Evolutionary conservation across 2,888 invertebrate species (phyloP), one percentile per base, ranked within the genome.

Genomic region (Metopia argyrocephala): DNA sequence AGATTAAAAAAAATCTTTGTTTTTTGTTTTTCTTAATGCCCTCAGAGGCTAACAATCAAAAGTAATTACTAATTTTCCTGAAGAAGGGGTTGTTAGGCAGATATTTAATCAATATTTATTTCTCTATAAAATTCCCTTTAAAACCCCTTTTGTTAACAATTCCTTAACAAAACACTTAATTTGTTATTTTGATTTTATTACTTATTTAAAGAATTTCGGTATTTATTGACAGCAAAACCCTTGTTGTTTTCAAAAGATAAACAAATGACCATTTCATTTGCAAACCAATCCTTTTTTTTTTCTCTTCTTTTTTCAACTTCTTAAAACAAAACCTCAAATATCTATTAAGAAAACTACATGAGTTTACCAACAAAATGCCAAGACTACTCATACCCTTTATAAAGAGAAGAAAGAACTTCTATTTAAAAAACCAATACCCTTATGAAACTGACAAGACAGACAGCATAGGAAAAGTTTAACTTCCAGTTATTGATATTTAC

Each of bases 401-500:
- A 20, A 15, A n/a, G n/a, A n/a, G n/a, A n/a, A 54, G 15, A 5
- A 15, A 25, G 25, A 25, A 23, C n/a, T 5, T n/a, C n/a, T 5
- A 1, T 54, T 25, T 25, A 0, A 31, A 31, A 31, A 7, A 3
- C 12, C 9, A 7, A 31, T 3, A 31, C 9, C 9, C 31, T 9
- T 9, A 31, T 56, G 56, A 5, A 18, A n/a, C n/a, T 25, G 20
- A 6, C 18, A 28, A 18, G 15, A 18, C 56, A 56, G 18, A 28
- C 9, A 56, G 48, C 5, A 71, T 59, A 61, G 57, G 45, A 71
- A 65, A 81, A 76, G 12, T 78, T 78, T 81, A 78, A 82, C 85
- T 84, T 83, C 83, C 85, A 82, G 83, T 85, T 84, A 85, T 85
- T 85, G 85, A 85, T 85, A 84, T 84, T 84, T 83, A 66, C 52